Base-by-base conservation (phyloP, 2,113 vertebrate species). In the Neomonachus schauinslandi region DNA sequence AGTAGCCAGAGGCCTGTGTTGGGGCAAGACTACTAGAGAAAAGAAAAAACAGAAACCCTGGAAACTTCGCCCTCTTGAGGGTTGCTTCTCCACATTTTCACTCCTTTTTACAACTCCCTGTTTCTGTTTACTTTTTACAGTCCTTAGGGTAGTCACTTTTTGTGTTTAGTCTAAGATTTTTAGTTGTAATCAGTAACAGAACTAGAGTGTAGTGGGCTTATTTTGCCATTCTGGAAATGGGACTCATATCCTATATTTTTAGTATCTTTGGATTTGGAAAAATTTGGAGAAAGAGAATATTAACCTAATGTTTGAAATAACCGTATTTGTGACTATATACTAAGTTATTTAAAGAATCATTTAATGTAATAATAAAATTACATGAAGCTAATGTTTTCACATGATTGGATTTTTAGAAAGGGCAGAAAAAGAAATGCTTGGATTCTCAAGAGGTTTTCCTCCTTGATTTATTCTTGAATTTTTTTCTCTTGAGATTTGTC, bases 401-500 rank as follows among this genome's bases (percentile, higher is more conserved):
- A 36, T 89, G 51, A 57, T 71, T 93, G 31, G 14, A 55, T 39
- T 57, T 93, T 87, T 88, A 89, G 49, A 39, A 22, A 80, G 85
- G 5, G 2, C 15, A 94, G 65, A 67, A n/a, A 33, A 93, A 74
- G 31, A 28, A 74, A 33, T 63, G 12, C 9, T 63, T 89, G 59
- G 49, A 74, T 84, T 96, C 42, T 42, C 18, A 55, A 28, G 5
- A 46, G 18, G 10, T 89, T 31, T 89, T 7, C 26, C 11, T 71
- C 2, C 49, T 72, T 16, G 24, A 76, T 74, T 88, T 77, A 46
- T 61, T 72, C 55, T 93, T 95, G 19, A 72, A 74, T 93, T 79
- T 76, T 42, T 71, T 39, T 61, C 74, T 91, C 51, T 94, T 82
- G 85, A 88, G 63, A 89, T 77, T 92, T 95, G 19, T 46, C 21